These are phyloP conservation scores for Marasmarcha lunaedactyla DNA, from an alignment of 2,888 invertebrate genomes.

Conservation along the genomic window DNA sequence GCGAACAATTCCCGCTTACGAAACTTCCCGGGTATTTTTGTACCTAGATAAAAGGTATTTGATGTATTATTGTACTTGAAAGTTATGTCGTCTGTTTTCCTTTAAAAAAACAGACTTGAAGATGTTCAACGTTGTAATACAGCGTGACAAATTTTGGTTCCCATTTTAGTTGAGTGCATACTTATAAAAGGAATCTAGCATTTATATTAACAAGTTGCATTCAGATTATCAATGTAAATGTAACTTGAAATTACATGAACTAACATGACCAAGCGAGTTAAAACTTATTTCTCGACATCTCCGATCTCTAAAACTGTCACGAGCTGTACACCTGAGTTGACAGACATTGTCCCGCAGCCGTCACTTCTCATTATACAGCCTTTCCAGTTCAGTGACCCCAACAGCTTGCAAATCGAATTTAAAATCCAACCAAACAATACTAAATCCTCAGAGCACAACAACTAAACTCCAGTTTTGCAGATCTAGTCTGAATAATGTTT, in stretches of 20 bases:
- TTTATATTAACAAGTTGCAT: too few relatives aligned
- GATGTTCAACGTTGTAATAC: too few relatives aligned
- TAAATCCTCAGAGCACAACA: slow-evolving; percentile 1
- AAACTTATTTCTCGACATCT: slow-evolving; percentile 1
- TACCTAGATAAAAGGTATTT: slow-evolving; percentile 2
- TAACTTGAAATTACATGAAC: too few relatives aligned
- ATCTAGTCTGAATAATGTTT: slow-evolving; percentile 26
- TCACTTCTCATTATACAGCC: slow-evolving; percentile 36
- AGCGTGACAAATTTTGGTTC: too few relatives aligned
- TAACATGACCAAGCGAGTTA: too few relatives aligned
- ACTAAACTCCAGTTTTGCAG: too few relatives aligned
- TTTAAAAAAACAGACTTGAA: too few relatives aligned
- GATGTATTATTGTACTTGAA: background rate
- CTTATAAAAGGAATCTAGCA: too few relatives aligned
- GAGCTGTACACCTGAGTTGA: slow-evolving; percentile 32
- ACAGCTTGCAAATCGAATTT: slow-evolving; percentile 20
- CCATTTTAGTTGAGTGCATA: too few relatives aligned
- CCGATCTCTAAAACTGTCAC: slow-evolving; percentile 23
- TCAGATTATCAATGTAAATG: too few relatives aligned
- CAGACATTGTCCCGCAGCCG: slow-evolving; percentile 31
- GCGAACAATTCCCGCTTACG: slow-evolving; percentile 37
- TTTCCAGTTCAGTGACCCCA: slow-evolving; percentile 23
- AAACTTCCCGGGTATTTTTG: slow-evolving; percentile 35
- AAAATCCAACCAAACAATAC: slow-evolving; percentile 16
- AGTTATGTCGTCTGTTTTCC: too few relatives aligned